Evolutionary conservation across 2,113 vertebrate species (phyloP), one percentile per base, ranked within the genome.

Genomic region (Rhea pennata): DNA sequence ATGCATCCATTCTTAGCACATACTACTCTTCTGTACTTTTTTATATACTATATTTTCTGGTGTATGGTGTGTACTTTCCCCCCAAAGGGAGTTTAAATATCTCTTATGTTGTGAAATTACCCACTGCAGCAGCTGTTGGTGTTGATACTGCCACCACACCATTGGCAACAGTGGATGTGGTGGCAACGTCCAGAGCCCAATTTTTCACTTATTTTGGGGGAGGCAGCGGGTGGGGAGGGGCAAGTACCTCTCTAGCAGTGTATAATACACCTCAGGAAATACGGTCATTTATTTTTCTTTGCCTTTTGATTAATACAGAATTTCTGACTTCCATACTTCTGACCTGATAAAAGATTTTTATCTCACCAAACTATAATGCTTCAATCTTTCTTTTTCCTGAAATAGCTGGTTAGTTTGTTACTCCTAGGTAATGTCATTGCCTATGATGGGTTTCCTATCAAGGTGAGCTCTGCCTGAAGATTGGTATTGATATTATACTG

Each of bases 381-480:
- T 91, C 46, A 19, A 6, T 74, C 29, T 74, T 69, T 62, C 15
- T 77, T 91, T 66, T 69, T 88, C 69, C 84, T n/a, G 33, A 87
- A 58, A 56, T 40, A 66, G 36, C 39, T 79, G 87, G 12, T 73
- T 89, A 86, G 31, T 72, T 42, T 36, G 17, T 36, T 94, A 69
- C 66, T 66, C 46, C 81, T 80, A 72, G 13, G 69, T 74, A 50
- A 31, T 74, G 64, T 62, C 78, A 48, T 23, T 92, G 59, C 39
- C 67, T 77, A 0, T 59, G 64, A 53, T 8, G 51, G 33, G 40
- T 58, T 66, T 93, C 50, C 84, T 83, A 1, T 71, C 29, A 39
- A 92, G 82, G 89, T 91, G 91, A 95, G 78, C 78, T 95, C 71
- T 87, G 58, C 81, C 65, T 84, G 6, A 76, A 84, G 58, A 22